phyloP scores from a whole-genome alignment of 2,113 vertebrate species.

The Halcyon senegalensis region DNA sequence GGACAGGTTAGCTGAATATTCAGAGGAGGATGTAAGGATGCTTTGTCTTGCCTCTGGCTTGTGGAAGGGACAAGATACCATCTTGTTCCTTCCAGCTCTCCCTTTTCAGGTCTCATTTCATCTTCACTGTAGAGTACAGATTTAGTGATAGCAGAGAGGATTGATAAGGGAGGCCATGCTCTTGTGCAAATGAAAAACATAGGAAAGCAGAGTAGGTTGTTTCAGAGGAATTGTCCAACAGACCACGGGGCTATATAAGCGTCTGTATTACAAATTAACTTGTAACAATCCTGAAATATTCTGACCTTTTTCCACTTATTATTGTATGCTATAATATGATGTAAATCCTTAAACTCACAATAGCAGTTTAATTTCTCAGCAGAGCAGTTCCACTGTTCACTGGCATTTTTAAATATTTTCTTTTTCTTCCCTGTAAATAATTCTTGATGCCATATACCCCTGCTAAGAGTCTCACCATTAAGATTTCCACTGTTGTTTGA shows the following conservation, averaged over 20 bases:
- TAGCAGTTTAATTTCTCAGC: background rate
- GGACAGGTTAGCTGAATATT: background rate
- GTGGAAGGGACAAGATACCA: background rate
- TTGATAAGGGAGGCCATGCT: background rate
- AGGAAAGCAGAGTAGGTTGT: background rate
- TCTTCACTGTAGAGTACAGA: background rate
- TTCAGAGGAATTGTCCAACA: background rate
- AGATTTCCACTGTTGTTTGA: background rate
- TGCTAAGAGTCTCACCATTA: background rate
- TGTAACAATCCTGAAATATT: background rate
- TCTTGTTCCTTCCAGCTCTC: background rate
- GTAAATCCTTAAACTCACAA: background rate
- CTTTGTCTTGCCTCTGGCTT: background rate
- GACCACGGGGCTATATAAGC: background rate
- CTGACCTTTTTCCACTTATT: background rate
- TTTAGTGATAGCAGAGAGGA: background rate
- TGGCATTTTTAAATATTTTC: background rate
- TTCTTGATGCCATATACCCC: background rate
- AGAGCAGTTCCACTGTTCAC: background rate
- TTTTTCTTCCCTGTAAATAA: background rate
- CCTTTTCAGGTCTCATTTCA: background rate
- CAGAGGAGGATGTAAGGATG: background rate
- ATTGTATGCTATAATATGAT: background rate
- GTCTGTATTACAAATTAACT: background rate
- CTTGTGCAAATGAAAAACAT: background rate